Conservation (phyloP, 2,113 vertebrate genomes). For the Engraulis encrasicolus region DNA sequence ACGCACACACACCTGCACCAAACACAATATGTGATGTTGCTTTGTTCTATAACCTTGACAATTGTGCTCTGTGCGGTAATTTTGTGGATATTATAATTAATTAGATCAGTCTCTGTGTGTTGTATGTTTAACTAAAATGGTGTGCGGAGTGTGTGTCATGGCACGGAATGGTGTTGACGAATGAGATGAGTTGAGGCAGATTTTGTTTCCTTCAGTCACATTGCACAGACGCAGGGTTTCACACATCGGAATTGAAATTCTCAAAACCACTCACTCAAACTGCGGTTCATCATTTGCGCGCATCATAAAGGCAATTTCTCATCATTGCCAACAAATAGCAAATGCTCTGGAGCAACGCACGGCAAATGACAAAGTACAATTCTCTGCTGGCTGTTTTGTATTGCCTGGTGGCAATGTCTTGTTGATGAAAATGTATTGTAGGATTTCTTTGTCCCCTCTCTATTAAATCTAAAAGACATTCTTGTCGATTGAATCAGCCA, state of each 20-base stretch:
- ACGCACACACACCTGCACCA: not conserved
- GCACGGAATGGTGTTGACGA: not conserved
- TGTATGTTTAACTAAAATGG: not conserved
- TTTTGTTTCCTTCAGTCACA: not conserved
- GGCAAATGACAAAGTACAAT: not conserved
- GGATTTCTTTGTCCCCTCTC: not conserved
- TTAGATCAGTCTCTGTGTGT: not conserved
- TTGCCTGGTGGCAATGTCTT: slow-evolving; percentile 26
- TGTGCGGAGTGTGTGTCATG: not conserved
- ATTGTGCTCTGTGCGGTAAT: not conserved
- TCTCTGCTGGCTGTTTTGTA: slow-evolving; percentile 29
- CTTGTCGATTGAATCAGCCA: no score
- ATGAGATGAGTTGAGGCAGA: not conserved
- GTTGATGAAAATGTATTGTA: slow-evolving; percentile 26
- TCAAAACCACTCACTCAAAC: no score
- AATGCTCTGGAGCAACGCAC: no score
- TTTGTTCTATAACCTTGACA: not conserved
- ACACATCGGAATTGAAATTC: no score
- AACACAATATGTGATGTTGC: not conserved
- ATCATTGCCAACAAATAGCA: no score
- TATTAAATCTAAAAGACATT: no score
- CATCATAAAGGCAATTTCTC: no score
- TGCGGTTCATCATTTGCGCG: no score
- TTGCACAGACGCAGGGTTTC: no score
- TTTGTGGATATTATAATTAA: not conserved